Conservation (phyloP, 1,140 invertebrate genomes). For the Pemphigus obesinymphae region DNA sequence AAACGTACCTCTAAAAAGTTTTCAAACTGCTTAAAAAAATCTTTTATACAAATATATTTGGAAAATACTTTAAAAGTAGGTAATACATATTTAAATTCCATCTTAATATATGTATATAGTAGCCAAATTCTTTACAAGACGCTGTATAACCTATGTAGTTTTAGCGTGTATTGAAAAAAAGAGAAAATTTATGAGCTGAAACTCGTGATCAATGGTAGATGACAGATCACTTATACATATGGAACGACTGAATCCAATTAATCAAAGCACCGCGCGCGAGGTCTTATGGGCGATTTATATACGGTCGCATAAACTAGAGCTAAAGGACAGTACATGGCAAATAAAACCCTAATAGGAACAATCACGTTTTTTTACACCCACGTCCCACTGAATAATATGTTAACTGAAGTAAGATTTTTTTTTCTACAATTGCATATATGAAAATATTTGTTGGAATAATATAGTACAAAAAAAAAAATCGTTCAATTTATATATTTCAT, state of each 20-base stretch:
- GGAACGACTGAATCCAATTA: conserved; percentile 17
- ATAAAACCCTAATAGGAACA: not conserved
- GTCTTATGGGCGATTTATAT: not conserved
- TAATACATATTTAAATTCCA: too few species aligned
- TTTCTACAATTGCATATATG: too few species aligned
- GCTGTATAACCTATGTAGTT: not conserved
- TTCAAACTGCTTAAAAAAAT: too few species aligned
- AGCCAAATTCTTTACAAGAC: too few species aligned
- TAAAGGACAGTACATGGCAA: not conserved
- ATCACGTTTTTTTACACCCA: conserved; percentile 9
- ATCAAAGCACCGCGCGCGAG: not conserved
- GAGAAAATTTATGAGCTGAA: not conserved
- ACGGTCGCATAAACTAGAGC: too few species aligned
- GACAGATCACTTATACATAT: not conserved
- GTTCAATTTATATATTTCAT: not conserved
- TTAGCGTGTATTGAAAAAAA: not conserved
- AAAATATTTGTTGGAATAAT: too few species aligned
- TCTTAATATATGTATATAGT: too few species aligned
- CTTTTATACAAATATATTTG: too few species aligned
- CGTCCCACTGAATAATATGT: not conserved
- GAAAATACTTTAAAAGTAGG: too few species aligned
- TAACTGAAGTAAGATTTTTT: not conserved
- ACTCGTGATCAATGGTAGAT: not conserved
- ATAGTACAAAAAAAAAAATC: not conserved
- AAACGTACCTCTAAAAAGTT: too few species aligned